Conservation (phyloP, 2,888 invertebrate genomes). For the Rambutsinella grinnellia region DNA sequence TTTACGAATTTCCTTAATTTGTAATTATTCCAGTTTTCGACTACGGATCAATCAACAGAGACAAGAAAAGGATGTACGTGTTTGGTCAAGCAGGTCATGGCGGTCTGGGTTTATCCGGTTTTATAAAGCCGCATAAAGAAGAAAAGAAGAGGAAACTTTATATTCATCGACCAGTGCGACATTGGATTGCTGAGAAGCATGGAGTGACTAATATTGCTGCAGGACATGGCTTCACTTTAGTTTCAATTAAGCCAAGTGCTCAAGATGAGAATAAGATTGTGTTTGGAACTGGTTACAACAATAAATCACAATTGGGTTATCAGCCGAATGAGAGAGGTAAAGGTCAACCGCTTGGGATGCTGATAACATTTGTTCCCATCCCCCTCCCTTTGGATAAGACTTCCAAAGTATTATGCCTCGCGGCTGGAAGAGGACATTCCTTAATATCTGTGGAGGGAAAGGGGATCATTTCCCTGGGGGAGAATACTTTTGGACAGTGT, state of each 20-base stretch:
- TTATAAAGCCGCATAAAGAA: slow-evolving; percentile 36
- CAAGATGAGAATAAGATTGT: slow-evolving; percentile 76
- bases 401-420: slow-evolving; percentile 74
- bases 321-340: neutral
- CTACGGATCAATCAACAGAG: slow-evolving; percentile 49
- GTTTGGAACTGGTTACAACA: slow-evolving; percentile 92
- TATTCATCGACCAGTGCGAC: slow-evolving; percentile 56
- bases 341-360: slow-evolving; percentile 75
- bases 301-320: slow-evolving; percentile 88
- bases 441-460: slow-evolving; percentile 83
- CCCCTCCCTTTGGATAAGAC: slow-evolving; percentile 58
- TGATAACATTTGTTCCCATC: slow-evolving; percentile 75
- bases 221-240: slow-evolving; percentile 92
- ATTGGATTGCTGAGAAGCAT: slow-evolving; percentile 45
- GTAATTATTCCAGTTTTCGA: slow-evolving; percentile 56
- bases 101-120: slow-evolving; percentile 49
- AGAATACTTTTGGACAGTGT: slow-evolving; percentile 95
- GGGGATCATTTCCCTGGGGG: slow-evolving; percentile 87
- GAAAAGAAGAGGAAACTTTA: slow-evolving; percentile 6
- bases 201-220: slow-evolving; percentile 80
- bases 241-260: slow-evolving; percentile 74
- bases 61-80: slow-evolving; percentile 56
- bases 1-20: too few relatives aligned
- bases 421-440: slow-evolving; percentile 91
- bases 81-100: slow-evolving; percentile 59